Evolutionary conservation across 2,888 invertebrate species (phyloP), one percentile per base, ranked within the genome.

Genomic region (Pelosia muscerda): DNA sequence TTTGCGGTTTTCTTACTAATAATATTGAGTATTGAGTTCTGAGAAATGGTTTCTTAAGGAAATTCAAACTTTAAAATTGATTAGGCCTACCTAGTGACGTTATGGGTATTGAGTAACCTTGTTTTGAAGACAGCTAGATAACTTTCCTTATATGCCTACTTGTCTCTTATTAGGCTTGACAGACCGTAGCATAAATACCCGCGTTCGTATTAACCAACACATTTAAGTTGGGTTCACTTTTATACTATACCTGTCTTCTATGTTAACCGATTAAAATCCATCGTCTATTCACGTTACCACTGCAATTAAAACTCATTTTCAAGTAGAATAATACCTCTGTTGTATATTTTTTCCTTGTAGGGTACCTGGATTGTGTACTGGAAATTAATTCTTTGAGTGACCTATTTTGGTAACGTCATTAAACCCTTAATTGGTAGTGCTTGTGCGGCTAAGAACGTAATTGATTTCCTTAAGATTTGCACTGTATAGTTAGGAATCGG

Each of bases 41-140:
- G n/a, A 54, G 65, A 65, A 65, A n/a, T 59, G 2, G 2, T 10
- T 10, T 53, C 28, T 49, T 26, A 62, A 65, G 65, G 59, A 65
- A 60, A 65, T 19, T 23, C 28, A 25, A 38, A 58, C 42, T 15
- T 53, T 65, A 23, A 28, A 58, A 59, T 53, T 63, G 22, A 15
- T 15, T n/a, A 56, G 31, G 54, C 11, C 55, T 25, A 25, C 13
- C 25, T 6, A 25, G 15, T 42, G 55, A 38, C 61, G 49, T 62
- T 28, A 53, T 25, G 55, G 55, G 25, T 10, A 25, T 53, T 13
- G 19, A 28, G 26, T 2, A 22, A 28, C n/a, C 26, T 28, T n/a
- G 61, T 13, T 26, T 59, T 38, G 15, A 28, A 26, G 26, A 53
- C 61, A 53, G 15, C 28, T 3, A 22, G n/a, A n/a, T n/a, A 9